Base-by-base conservation (phyloP, 2,888 invertebrate species). In the Drosophila leonis region DNA sequence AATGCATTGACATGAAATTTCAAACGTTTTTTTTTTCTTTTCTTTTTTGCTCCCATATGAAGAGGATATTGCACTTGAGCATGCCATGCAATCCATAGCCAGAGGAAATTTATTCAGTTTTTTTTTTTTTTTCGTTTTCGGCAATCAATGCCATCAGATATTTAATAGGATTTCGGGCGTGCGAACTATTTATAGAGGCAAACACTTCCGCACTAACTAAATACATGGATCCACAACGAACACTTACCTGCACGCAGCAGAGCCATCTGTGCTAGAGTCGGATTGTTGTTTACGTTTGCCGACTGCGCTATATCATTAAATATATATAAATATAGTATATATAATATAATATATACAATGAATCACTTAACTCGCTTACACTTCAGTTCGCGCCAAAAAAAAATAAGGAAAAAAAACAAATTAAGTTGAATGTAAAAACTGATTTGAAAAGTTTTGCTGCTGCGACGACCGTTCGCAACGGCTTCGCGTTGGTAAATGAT, bases 1-100 rank as follows among this genome's bases (percentile, higher is more conserved):
- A 75, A 75, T 71, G 77, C 80, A 78, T 67, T 77, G 57, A 70
- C 80, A 75, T 65, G 56, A 69, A 65, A 52, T 57, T 65, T 70
- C 62, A 65, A 69, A 61, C 56, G 49, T 51, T 29, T 46, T 29
- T 9, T 29, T 6, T 18, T 31, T 12, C n/a, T 15, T 37, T 13
- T 6, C 4, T 12, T 44, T 8, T 20, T 10, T 24, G 27, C n/a
- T 10, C 29, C 27, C 29, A 9, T 6, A 6, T 15, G 37, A 59
- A 20, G 46, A 29, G 63, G 48, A 67, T 67, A 78, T 68, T 78
- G 76, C 75, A 75, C 63, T 78, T 67, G 12, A 52, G 51, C 20
- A 29, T 54, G 46, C 7, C 35, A 7, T 13, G 29, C 49, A 49
- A 13, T 37, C 29, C n/a, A 9, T 5, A 9, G 52, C 4, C 9